phyloP scores from a whole-genome alignment of 1,140 invertebrate genomes.

The Ditylenchus dipsaci region DNA sequence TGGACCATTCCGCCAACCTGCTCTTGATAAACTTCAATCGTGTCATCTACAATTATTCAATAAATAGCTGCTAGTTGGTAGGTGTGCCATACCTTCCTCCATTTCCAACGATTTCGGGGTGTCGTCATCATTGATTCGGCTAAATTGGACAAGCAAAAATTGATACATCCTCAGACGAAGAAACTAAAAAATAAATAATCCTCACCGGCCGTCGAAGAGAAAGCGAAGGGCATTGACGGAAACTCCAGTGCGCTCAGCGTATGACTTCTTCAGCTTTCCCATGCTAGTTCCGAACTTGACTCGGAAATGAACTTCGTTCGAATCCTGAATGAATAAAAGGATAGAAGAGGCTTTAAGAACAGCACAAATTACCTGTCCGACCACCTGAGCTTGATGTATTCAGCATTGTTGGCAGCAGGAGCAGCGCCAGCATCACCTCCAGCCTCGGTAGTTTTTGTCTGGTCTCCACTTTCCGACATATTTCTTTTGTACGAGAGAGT shows the following conservation, averaged over 20 bases:
- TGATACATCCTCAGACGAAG: too few species aligned
- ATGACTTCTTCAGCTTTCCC: constrained; percentile 75
- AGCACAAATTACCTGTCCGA: constrained; percentile 65
- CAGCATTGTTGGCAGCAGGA: constrained; percentile 58
- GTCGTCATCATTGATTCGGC: too few species aligned
- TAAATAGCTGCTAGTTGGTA: too few species aligned
- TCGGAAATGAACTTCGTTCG: constrained; percentile 76
- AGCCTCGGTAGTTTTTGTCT: constrained; percentile 3
- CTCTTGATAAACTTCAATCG: too few species aligned
- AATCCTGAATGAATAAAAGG: too few species aligned
- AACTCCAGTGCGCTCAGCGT: constrained; percentile 68
- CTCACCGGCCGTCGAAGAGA: constrained; percentile 64
- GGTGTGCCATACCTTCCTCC: too few species aligned
- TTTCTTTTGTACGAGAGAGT: background rate
- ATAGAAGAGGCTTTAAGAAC: constrained; percentile 39
- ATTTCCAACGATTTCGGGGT: too few species aligned
- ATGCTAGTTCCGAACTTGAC: constrained; percentile 76
- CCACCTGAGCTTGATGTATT: constrained; percentile 74
- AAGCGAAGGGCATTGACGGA: constrained; percentile 69
- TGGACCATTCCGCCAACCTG: too few species aligned
- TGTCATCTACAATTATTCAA: too few species aligned
- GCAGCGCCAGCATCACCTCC: constrained; percentile 2
- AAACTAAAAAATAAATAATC: too few species aligned
- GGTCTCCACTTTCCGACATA: constrained; percentile 24
- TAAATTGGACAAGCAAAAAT: too few species aligned